Evolutionary conservation across 2,797 vertebrate species (phyloP), one percentile per base, ranked within the genome.

Genomic region (Champsocephalus gunnari): DNA sequence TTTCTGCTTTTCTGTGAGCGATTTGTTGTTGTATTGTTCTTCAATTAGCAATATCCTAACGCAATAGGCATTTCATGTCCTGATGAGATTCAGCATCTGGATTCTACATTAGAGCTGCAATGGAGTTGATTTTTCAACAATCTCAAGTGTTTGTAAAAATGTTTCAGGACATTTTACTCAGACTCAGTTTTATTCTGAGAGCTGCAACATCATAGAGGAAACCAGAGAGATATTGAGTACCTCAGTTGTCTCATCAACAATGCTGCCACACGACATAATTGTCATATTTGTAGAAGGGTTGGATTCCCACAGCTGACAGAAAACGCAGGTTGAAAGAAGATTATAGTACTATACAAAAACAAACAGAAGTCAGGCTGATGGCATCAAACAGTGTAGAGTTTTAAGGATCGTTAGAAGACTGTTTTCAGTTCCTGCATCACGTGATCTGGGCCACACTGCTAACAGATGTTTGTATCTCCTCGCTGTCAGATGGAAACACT

Each of bases 381-480:
- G 19, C 47, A 12, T 50, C 12, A 57, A 75, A 53, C 65, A 67
- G 44, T 4, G 5, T 41, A 3, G 51, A 12, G 34, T 9, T 49
- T 38, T 51, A 5, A 58, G 24, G 66, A 50, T 53, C 68, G 61
- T 74, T 56, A 2, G 55, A 54, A 4, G 77, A 77, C 75, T 54
- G 41, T 67, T 59, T 44, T 85, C 73, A 55, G 19, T 38, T 19
- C 12, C 55, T 62, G 56, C 50, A 32, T 16, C 34, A 38, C 78
- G 80, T 85, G 85, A 84, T 80, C 73, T 70, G 16, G 13, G 60
- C 59, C 74, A 83, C 54, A 10, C 79, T 55, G 70, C 77, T 64
- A 67, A 72, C 88, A 87, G 76, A 75, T 82, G 83, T 81, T 87
- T 72, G 65, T 63, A 50, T 55, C 10, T 16, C 54, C 61, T 71